Evolutionary conservation across 2,888 invertebrate species (phyloP), one percentile per base, ranked within the genome.

Genomic region (Zygogramma bicolorata): DNA sequence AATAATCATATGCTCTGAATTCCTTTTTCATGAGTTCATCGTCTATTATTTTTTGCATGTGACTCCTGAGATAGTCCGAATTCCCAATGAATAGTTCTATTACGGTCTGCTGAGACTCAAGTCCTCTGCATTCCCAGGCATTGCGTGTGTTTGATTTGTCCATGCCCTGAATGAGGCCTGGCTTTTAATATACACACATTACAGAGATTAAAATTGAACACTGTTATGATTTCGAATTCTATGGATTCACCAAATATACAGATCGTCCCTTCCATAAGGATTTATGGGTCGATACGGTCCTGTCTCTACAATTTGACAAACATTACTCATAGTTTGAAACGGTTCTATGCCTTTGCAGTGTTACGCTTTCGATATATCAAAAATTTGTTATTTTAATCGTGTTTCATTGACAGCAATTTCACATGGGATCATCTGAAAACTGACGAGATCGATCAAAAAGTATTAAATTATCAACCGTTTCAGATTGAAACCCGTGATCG

Each of bases 341-440:
- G 69, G 65, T 31, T 31, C 60, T 59, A 49, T 66, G 69, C 66
- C 73, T 76, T 75, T 75, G 74, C 74, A 70, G 60, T 68, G 74
- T 68, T 76, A 70, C 70, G 53, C 68, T 68, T 75, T 75, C 75
- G 70, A 77, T 74, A 74, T 75, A 76, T 74, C 71, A 73, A 77
- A 79, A 80, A 80, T 80, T 78, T 79, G 78, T 80, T 78, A 78
- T 74, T 80, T 76, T 79, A 79, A 79, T 79, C 79, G 75, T 75
- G 68, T 76, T 79, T 68, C 75, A 80, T 78, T 76, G 79, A 77
- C 79, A 77, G 77, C 65, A n/a, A 25, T 42, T 70, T 70, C 27
- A 42, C 15, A 31, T 13, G 66, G 66, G 61, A 25, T 10, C 27
- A 40, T 15, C 18, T 42, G 13, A 2, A 34, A 34, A 13, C 15